These are phyloP conservation scores for Pseudachorutes palmiensis DNA, from an alignment of 1,140 invertebrate species.

Conservation along the genomic window DNA sequence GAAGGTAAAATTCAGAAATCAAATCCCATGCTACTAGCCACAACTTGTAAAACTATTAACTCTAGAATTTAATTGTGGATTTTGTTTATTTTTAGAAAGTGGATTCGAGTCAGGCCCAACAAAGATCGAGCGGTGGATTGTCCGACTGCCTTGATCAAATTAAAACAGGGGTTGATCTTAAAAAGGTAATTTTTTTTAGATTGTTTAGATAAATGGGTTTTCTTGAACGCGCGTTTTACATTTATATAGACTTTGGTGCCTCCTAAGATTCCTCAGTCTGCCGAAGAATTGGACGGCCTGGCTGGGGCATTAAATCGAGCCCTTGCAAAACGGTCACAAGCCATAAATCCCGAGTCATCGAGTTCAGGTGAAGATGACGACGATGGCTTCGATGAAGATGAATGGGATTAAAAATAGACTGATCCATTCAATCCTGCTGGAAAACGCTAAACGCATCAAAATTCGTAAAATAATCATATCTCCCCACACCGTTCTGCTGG, in stretches of 20 bases:
- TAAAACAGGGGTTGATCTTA: slow-evolving; percentile 64
- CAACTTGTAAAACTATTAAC: neutral
- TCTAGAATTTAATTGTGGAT: neutral
- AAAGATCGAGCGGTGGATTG: slow-evolving; percentile 42
- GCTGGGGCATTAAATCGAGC: slow-evolving; percentile 69
- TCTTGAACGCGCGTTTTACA: neutral
- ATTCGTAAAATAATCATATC: too few species aligned
- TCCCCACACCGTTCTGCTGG: too few species aligned
- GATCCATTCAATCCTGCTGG: too few species aligned
- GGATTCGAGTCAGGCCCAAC: slow-evolving; percentile 29
- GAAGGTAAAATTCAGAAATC: slow-evolving; percentile 45
- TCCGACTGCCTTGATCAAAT: slow-evolving; percentile 70
- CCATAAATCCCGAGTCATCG: slow-evolving; percentile 54
- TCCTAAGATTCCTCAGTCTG: slow-evolving; percentile 10
- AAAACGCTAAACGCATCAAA: too few species aligned
- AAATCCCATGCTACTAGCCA: neutral
- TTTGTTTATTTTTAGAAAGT: slow-evolving; percentile 40
- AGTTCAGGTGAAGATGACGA: slow-evolving; percentile 48
- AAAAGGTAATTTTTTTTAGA: slow-evolving; percentile 57
- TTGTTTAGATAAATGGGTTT: neutral
- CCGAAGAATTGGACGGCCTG: slow-evolving; percentile 47
- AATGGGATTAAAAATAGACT: slow-evolving; percentile 57
- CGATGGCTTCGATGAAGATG: slow-evolving; percentile 55
- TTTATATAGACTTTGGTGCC: neutral
- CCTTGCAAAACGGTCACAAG: slow-evolving; percentile 60